Percentiles rank a stretch among this genome's conserved stretches.
Evolutionary conservation across 2,797 vertebrate genomes (phyloP).

Genomic region (Dromococcyx pavoninus): DNA sequence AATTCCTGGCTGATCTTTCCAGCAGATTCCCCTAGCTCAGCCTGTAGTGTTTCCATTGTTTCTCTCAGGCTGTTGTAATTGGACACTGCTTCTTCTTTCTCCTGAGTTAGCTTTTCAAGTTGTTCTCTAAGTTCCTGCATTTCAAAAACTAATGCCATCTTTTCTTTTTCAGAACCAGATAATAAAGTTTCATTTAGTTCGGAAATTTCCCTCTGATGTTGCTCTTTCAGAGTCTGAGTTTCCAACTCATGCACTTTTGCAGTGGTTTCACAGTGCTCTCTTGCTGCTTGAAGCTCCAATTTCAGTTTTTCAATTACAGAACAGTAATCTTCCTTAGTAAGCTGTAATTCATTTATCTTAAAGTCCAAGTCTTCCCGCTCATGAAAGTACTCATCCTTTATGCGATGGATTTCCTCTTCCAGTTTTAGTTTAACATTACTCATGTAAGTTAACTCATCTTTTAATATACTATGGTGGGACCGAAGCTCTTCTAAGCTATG

Average conservation of each 20-base stretch:
- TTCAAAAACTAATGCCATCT: conserved; percentile 72
- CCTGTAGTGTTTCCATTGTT: conserved; percentile 83
- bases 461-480: conserved; percentile 88
- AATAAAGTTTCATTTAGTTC: conserved; percentile 72
- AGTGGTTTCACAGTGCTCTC: conserved; percentile 31
- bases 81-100: conserved; percentile 82
- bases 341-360: conserved; percentile 93
- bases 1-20: conserved; percentile 86
- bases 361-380: conserved; percentile 96
- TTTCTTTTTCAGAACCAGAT: conserved; percentile 74
- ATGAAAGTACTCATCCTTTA: conserved; percentile 87
- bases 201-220: conserved; percentile 73
- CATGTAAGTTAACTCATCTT: conserved; percentile 91
- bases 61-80: conserved; percentile 84
- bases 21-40: conserved; percentile 86
- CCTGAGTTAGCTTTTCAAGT: conserved; percentile 78
- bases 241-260: conserved; percentile 68
- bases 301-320: conserved; percentile 77
- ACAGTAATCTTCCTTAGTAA: conserved; percentile 84
- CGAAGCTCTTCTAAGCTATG: conserved; percentile 83
- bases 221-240: conserved; percentile 66
- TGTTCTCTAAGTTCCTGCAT: conserved; percentile 77
- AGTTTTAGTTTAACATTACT: conserved; percentile 90
- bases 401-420: conserved; percentile 85
- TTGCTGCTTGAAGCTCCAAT: conserved; percentile 70